A percentile compares a stretch with the other conserved stretches of the same genome.
Conservation (phyloP, 92 coral and sea anemone genomes). For the Siderastrea siderea region DNA sequence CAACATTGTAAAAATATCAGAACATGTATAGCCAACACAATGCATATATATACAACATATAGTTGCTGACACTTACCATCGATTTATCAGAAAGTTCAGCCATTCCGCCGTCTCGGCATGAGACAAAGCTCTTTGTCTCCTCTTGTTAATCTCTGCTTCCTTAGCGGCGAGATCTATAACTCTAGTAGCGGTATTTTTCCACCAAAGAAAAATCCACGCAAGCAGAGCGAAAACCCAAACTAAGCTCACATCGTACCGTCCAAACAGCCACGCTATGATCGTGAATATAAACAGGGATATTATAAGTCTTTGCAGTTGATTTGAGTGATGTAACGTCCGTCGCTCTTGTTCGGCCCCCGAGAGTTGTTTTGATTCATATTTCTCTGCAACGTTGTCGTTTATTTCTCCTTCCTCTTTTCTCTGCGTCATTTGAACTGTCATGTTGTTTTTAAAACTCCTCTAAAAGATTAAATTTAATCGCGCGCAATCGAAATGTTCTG, state of each 20-base stretch:
- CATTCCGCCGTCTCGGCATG: conserved; percentile 89
- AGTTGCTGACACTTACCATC: conserved; percentile 75
- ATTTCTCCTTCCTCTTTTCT: neutral
- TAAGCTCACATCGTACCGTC: conserved; percentile 59
- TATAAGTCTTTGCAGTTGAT: conserved; percentile 37
- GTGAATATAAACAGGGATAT: conserved; percentile 38
- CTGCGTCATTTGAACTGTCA: conserved; percentile 14
- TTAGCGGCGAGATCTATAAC: conserved; percentile 75
- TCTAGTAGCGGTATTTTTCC: conserved; percentile 72
- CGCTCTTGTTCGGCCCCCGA: neutral
- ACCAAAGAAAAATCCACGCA: conserved; percentile 74
- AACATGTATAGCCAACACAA: neutral
- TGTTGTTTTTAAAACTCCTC: neutral
- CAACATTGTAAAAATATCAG: neutral
- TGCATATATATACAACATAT: neutral
- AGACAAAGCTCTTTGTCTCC: conserved; percentile 71
- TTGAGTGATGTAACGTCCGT: neutral
- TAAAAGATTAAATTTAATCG: neutral
- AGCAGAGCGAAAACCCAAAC: conserved; percentile 71
- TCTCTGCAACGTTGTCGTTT: neutral
- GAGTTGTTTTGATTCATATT: conserved; percentile 10
- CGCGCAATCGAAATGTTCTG: neutral
- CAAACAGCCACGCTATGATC: conserved; percentile 80
- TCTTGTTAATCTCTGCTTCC: conserved; percentile 78
- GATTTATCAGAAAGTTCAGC: conserved; percentile 84